Evolutionary conservation across 2,888 invertebrate species (phyloP).

Genomic region (Epinotia ramella): DNA sequence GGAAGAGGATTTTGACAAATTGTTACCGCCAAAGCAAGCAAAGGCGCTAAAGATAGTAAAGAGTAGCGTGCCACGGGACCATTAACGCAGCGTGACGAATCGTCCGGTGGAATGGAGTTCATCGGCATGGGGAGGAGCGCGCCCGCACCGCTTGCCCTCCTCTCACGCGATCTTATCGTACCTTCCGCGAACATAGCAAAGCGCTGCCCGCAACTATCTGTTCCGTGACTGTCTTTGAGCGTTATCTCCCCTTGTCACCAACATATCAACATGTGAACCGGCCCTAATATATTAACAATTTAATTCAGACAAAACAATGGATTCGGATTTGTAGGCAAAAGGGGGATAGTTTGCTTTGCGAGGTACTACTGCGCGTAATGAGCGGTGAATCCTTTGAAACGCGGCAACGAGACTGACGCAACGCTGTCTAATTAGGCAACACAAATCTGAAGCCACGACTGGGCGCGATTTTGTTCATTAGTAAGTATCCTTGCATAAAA

Average conservation of each 20-base stretch:
- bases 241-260: constrained; percentile 51
- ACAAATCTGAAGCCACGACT: constrained; percentile 73
- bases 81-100: constrained; percentile 85
- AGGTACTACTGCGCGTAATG: constrained; percentile 73
- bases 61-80: constrained; percentile 79
- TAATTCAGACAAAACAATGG: constrained; percentile 47
- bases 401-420: constrained; percentile 67
- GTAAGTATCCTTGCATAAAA: background rate
- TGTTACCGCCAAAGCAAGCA: constrained; percentile 21
- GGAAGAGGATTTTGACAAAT: constrained; percentile 20
- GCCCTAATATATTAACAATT: constrained; percentile 1
- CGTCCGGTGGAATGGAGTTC: constrained; percentile 66
- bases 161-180: constrained; percentile 83
- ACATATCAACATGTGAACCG: constrained; percentile 11
- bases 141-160: constrained; percentile 66
- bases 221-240: constrained; percentile 71
- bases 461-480: constrained; percentile 8
- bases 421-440: constrained; percentile 81
- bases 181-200: constrained; percentile 82
- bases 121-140: constrained; percentile 55
- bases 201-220: constrained; percentile 76
- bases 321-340: constrained; percentile 61
- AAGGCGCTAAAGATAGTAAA: constrained; percentile 74
- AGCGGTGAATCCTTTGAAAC: constrained; percentile 82
- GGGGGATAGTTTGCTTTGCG: constrained; percentile 64